Evolutionary conservation across 2,797 vertebrate species (phyloP).

Genomic region (Siniperca undulata): DNA sequence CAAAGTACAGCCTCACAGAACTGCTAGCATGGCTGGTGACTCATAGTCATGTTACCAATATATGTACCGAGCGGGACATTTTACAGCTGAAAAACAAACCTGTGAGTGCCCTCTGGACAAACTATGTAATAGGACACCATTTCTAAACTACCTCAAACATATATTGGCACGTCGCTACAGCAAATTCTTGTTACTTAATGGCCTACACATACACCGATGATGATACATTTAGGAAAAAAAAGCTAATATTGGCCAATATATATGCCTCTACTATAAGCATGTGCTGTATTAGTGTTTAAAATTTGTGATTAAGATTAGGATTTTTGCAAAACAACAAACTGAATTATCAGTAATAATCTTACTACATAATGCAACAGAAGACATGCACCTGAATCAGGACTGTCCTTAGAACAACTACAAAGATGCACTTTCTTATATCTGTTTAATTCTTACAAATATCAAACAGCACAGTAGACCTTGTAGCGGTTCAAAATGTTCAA

Average conservation of each 20-base stretch:
- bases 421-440: slow-evolving; percentile 65
- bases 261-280: neutral
- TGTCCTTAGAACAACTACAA: slow-evolving; percentile 38
- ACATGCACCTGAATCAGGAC: slow-evolving; percentile 2
- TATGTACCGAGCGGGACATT: no score
- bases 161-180: no score
- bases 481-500: slow-evolving; percentile 84
- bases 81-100: no score
- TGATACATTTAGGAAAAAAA: no score
- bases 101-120: no score
- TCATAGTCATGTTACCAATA: no score
- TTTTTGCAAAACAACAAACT: neutral
- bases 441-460: slow-evolving; percentile 84
- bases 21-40: no score
- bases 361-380: neutral
- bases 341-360: neutral
- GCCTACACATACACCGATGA: no score
- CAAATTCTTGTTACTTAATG: neutral
- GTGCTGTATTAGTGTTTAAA: neutral
- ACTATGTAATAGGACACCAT: no score
- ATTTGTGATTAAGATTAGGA: neutral
- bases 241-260: no score
- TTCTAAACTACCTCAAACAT: no score
- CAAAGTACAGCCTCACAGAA: no score
- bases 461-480: slow-evolving; percentile 84